Percentiles rank a stretch among this genome's conserved stretches.
Evolutionary conservation across 1,140 invertebrate genomes (phyloP).

Genomic region (Drosophila prosaltans): DNA sequence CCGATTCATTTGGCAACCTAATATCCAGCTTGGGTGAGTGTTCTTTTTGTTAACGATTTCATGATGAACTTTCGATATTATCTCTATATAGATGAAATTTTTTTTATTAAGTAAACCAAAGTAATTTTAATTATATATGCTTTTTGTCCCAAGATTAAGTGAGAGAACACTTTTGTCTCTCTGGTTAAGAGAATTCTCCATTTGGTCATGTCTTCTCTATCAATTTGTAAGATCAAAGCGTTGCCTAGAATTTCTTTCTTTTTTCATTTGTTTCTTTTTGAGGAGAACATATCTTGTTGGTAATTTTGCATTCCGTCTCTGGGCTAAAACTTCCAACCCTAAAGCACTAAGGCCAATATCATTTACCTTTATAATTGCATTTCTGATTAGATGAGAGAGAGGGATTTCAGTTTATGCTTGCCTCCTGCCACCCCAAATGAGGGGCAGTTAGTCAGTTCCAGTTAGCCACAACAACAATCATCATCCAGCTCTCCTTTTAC

Average conservation of each 20-base stretch:
- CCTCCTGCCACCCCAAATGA: constrained; percentile 23
- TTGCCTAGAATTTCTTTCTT: neutral
- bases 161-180: no score
- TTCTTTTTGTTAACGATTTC: no score
- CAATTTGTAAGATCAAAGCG: neutral
- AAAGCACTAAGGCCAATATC: constrained; percentile 27
- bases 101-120: no score
- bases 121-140: no score
- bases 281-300: neutral
- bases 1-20: constrained; percentile 29
- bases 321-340: no score
- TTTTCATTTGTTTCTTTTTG: no score
- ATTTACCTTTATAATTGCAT: constrained; percentile 69
- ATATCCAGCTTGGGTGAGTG: constrained; percentile 32
- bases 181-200: no score
- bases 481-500: constrained; percentile 15
- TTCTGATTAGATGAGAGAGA: constrained; percentile 56
- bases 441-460: constrained; percentile 47
- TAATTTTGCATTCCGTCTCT: neutral
- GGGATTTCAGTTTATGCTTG: constrained; percentile 21
- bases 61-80: no score
- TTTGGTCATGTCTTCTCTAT: neutral
- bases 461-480: constrained; percentile 55
- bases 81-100: no score
- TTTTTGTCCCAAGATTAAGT: no score